These are phyloP conservation scores for Crocodylus rhombifer DNA, from an alignment of 2,797 vertebrate genomes.

Conservation along the genomic window DNA sequence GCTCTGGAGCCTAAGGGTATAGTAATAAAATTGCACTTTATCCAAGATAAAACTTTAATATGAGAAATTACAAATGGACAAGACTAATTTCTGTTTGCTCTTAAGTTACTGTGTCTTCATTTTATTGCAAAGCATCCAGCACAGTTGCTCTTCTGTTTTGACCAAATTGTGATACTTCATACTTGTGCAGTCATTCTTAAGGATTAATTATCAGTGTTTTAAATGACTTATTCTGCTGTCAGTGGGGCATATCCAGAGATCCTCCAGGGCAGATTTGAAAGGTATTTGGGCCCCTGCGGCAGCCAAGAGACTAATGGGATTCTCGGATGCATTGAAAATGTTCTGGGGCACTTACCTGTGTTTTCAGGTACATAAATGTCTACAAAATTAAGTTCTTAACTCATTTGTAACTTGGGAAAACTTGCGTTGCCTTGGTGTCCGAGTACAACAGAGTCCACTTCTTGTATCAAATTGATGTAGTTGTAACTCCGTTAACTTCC, in stretches of 20 bases:
- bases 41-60: conserved; percentile 70
- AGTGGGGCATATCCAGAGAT: neutral
- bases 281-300: neutral
- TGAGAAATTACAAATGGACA: conserved; percentile 63
- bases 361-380: neutral
- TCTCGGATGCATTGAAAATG: neutral
- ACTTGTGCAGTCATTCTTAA: neutral
- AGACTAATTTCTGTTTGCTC: conserved; percentile 63
- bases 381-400: neutral
- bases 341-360: neutral
- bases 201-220: neutral
- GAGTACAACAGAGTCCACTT: neutral
- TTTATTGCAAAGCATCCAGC: conserved; percentile 23
- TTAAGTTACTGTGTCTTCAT: conserved; percentile 25
- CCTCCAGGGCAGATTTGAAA: neutral
- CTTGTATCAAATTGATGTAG: neutral
- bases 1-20: conserved; percentile 48
- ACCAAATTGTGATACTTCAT: conserved; percentile 4
- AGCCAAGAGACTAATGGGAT: neutral
- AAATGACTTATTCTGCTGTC: neutral
- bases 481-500: neutral
- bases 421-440: neutral
- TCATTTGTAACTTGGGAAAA: neutral
- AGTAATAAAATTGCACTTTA: conserved; percentile 62
- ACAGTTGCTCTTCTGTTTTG: neutral